Conservation (phyloP, 1,140 invertebrate genomes). For the Glomeris maerens region DNA sequence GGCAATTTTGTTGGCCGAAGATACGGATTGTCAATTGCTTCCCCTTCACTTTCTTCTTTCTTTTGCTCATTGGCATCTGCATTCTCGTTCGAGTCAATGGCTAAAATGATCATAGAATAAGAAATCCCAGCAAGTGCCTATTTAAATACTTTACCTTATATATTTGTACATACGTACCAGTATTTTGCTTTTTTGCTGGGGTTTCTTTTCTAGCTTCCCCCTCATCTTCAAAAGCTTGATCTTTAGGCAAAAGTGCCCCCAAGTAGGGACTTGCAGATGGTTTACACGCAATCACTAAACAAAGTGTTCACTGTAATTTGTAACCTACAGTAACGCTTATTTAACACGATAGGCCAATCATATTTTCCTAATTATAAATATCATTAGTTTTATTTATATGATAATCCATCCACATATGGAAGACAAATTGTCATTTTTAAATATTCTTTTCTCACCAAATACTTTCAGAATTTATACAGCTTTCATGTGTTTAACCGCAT, state of each 20-base stretch:
- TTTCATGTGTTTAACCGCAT: background rate
- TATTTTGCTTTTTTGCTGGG: conserved; percentile 42
- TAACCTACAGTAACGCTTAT: too few relatives aligned
- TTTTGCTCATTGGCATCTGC: too few relatives aligned
- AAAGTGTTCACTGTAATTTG: conserved; percentile 9
- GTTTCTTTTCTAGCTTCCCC: conserved; percentile 50
- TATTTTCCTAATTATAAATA: too few relatives aligned
- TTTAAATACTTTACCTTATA: too few relatives aligned
- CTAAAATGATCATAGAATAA: too few relatives aligned
- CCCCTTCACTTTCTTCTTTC: conserved; percentile 35
- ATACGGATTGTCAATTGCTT: conserved; percentile 71
- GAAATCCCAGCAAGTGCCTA: too few relatives aligned
- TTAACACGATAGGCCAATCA: too few relatives aligned
- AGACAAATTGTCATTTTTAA: too few relatives aligned
- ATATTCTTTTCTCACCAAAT: background rate
- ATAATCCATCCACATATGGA: too few relatives aligned
- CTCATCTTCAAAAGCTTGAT: conserved; percentile 88
- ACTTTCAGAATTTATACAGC: background rate
- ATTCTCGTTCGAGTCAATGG: too few relatives aligned
- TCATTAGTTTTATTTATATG: too few relatives aligned
- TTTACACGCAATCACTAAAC: conserved; percentile 76
- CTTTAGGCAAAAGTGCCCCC: conserved; percentile 70
- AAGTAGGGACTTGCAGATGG: conserved; percentile 66
- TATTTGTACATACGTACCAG: conserved; percentile 21
- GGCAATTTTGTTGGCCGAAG: conserved; percentile 63